Percentiles rank a stretch among this genome's conserved stretches.
These are phyloP conservation scores for Setipinna tenuifilis DNA, from an alignment of 2,797 vertebrate species.

Conservation along the genomic window DNA sequence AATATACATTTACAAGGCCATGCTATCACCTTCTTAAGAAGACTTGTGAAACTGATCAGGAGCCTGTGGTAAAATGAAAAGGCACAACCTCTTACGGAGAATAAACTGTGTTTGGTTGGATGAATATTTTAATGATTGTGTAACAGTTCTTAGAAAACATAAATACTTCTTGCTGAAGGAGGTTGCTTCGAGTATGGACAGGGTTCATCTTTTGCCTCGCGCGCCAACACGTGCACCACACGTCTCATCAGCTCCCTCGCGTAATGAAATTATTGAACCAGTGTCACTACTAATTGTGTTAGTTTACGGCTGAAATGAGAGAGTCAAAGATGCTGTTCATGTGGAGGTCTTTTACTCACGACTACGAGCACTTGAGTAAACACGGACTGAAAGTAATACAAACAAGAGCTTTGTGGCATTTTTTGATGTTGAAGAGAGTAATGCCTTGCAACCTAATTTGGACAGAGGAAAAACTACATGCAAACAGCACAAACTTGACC, in stretches of 20 bases:
- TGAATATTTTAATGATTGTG: background rate
- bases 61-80: background rate
- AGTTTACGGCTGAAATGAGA: background rate
- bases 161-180: background rate
- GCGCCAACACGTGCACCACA: background rate
- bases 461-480: background rate
- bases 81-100: background rate
- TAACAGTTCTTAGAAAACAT: background rate
- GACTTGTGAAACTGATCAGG: background rate
- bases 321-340: background rate
- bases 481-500: constrained; percentile 1
- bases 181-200: background rate
- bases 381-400: background rate
- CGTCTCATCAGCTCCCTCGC: background rate
- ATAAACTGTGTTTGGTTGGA: background rate
- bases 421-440: background rate
- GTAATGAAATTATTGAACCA: background rate
- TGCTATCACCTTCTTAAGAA: background rate
- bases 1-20: background rate
- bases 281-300: background rate
- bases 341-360: background rate
- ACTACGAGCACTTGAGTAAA: background rate
- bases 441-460: too few relatives aligned
- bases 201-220: background rate
- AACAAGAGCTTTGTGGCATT: background rate